phyloP scores from a whole-genome alignment of 2,113 vertebrate species.

The Gopherus evgoodei region DNA sequence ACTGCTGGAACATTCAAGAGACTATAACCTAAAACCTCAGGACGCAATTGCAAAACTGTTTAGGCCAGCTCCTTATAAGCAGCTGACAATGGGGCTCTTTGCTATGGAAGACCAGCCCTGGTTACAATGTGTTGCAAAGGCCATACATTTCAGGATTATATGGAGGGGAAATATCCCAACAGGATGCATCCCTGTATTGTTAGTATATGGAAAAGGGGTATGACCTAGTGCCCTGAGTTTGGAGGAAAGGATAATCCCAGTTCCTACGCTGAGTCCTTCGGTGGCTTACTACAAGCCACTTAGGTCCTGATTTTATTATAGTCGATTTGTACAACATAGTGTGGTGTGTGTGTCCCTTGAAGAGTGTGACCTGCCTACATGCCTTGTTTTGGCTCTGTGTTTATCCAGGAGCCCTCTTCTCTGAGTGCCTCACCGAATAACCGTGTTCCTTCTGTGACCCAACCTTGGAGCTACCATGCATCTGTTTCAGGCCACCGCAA shows the following conservation, averaged over 20 bases:
- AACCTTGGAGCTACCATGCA: background rate
- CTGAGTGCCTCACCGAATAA: background rate
- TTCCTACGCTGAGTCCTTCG: background rate
- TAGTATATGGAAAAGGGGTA: accelerated
- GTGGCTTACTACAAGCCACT: background rate
- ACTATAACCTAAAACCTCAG: background rate
- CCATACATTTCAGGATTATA: background rate
- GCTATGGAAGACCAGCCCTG: background rate
- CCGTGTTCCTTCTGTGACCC: background rate
- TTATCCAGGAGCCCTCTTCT: background rate
- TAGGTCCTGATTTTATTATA: background rate
- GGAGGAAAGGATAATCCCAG: background rate
- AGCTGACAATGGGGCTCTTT: background rate
- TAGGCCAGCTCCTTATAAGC: background rate
- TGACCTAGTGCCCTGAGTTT: background rate
- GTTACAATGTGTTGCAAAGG: background rate
- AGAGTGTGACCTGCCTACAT: too few species aligned
- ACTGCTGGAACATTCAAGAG: background rate
- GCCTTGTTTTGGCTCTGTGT: background rate
- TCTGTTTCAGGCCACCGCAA: background rate
- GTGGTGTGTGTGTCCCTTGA: too few species aligned
- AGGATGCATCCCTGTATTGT: background rate
- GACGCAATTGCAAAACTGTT: background rate
- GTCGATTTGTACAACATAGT: too few species aligned
- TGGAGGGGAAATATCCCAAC: background rate